phyloP scores from a whole-genome alignment of 2,113 vertebrate species.

The Morphnarchus princeps region DNA sequence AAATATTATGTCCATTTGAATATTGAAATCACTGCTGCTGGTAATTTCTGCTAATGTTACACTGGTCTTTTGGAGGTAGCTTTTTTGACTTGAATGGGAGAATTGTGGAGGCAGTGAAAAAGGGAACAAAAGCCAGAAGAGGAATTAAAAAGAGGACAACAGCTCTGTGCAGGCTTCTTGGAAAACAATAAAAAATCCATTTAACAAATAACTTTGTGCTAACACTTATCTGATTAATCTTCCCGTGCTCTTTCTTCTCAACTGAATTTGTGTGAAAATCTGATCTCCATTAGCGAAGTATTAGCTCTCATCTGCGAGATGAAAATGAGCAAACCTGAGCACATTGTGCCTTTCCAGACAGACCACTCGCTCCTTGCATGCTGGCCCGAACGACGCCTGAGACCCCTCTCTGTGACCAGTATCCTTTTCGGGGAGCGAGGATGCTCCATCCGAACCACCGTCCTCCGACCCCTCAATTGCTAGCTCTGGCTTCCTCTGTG shows the following conservation, averaged over 20 bases:
- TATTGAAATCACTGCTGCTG: slow-evolving; percentile 59
- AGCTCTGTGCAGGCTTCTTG: neutral
- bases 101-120: slow-evolving; percentile 29
- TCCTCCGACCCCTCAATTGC: neutral
- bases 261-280: neutral
- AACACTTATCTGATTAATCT: neutral
- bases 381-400: accelerated
- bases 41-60: slow-evolving; percentile 49
- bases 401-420: neutral
- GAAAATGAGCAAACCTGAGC: neutral
- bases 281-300: neutral
- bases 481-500: accelerated
- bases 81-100: slow-evolving; percentile 32
- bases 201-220: slow-evolving; percentile 36
- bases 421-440: neutral
- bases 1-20: slow-evolving; percentile 48
- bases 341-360: neutral
- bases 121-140: slow-evolving; percentile 22
- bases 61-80: slow-evolving; percentile 32
- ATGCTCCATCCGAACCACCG: neutral
- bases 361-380: neutral
- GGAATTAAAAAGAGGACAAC: slow-evolving; percentile 40
- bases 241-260: neutral
- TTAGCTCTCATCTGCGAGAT: neutral
- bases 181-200: slow-evolving; percentile 38